Percentiles rank a stretch among this genome's conserved stretches.
These are phyloP conservation scores for Carpatolechia fugitivella DNA, from an alignment of 2,888 invertebrate genomes.

Conservation along the genomic window DNA sequence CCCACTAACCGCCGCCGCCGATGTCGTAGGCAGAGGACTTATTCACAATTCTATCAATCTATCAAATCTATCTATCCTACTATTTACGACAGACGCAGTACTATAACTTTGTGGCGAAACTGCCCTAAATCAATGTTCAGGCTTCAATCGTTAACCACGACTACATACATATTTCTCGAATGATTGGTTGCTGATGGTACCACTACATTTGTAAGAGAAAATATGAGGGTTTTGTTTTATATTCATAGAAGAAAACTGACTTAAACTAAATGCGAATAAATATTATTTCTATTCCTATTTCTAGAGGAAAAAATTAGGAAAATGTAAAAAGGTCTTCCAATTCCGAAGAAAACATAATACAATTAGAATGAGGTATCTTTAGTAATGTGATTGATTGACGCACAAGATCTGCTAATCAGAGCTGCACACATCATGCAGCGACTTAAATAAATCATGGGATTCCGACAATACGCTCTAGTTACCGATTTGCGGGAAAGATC, in stretches of 20 bases:
- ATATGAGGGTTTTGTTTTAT: background rate
- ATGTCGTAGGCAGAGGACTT: too few relatives aligned
- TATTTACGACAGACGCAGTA: slow-evolving; percentile 1
- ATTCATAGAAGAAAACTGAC: background rate
- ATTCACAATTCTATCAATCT: too few relatives aligned
- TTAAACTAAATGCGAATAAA: too few relatives aligned
- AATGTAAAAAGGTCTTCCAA: too few relatives aligned
- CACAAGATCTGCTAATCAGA: too few relatives aligned
- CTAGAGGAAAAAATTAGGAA: too few relatives aligned
- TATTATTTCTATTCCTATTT: too few relatives aligned
- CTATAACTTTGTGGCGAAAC: background rate
- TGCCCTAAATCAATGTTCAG: background rate
- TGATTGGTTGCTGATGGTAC: background rate
- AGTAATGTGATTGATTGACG: background rate
- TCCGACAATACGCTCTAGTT: slow-evolving; percentile 2
- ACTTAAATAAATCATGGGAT: slow-evolving; percentile 1
- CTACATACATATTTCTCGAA: background rate
- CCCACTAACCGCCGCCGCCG: too few relatives aligned
- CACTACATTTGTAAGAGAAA: background rate
- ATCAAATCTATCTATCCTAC: too few relatives aligned
- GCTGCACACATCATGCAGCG: background rate
- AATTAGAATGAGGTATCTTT: background rate
- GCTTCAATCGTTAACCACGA: background rate
- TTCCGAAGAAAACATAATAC: background rate
- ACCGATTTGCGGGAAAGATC: background rate